Percentiles rank a stretch among this genome's conserved stretches.
Conservation (phyloP, 2,888 invertebrate species). For the Nomada fucata region DNA sequence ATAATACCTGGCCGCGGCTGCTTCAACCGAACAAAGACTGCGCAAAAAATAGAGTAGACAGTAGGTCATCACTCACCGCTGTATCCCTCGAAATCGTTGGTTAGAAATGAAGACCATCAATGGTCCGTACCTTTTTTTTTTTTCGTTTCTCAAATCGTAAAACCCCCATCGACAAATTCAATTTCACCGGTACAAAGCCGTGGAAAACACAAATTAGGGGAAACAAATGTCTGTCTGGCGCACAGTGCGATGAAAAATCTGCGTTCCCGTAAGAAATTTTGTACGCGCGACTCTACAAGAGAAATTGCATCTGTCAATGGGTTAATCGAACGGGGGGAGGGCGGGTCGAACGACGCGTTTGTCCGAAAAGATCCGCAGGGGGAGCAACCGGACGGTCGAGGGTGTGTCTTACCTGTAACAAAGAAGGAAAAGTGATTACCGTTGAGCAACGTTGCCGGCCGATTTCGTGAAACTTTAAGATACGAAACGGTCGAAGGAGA, state of each 20-base stretch:
- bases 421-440: constrained; percentile 48
- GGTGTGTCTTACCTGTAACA: constrained; percentile 77
- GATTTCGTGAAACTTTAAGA: constrained; percentile 23
- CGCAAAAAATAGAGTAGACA: constrained; percentile 28
- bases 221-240: too few relatives aligned
- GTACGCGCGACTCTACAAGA: neutral
- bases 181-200: neutral
- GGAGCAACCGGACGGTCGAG: constrained; percentile 17
- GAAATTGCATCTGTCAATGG: constrained; percentile 55
- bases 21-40: constrained; percentile 6
- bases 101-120: constrained; percentile 21
- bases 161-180: constrained; percentile 56
- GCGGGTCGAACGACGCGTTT: constrained; percentile 32
- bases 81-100: constrained; percentile 48
- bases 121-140: constrained; percentile 1
- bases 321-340: constrained; percentile 36
- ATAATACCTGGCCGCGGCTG: constrained; percentile 34
- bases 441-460: neutral
- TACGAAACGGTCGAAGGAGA: constrained; percentile 44
- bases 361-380: constrained; percentile 11
- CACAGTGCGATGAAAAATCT: too few relatives aligned
- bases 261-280: constrained; percentile 12
- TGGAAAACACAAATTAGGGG: constrained; percentile 37
- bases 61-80: constrained; percentile 48
- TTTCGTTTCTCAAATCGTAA: neutral